A percentile compares a stretch with the other conserved stretches of the same genome.
Evolutionary conservation across 2,797 vertebrate genomes (phyloP).

Genomic region (Astyanax mexicanus): DNA sequence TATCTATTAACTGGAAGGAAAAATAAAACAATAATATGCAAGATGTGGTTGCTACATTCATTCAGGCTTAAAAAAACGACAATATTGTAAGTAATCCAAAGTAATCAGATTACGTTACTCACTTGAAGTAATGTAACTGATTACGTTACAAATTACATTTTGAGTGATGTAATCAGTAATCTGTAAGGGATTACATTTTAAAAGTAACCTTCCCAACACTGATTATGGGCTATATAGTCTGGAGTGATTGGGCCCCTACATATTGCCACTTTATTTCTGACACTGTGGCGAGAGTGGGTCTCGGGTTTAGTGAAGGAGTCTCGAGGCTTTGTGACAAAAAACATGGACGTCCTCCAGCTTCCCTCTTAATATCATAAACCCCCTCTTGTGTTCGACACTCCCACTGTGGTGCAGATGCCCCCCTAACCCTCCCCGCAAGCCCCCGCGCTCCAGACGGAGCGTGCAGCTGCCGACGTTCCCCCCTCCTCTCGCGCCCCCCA

Average conservation of each 20-base stretch:
- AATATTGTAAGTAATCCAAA: too few relatives aligned
- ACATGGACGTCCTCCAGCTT: conserved; percentile 43
- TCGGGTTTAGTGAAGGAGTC: background rate
- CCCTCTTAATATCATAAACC: conserved; percentile 31
- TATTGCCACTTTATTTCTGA: background rate
- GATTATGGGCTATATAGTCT: background rate
- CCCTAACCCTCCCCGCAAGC: too few relatives aligned
- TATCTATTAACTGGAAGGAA: too few relatives aligned
- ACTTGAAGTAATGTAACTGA: too few relatives aligned
- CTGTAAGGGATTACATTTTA: too few relatives aligned
- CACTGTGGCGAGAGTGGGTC: background rate
- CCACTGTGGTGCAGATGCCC: conserved; percentile 46
- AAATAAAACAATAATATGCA: too few relatives aligned
- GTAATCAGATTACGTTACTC: too few relatives aligned
- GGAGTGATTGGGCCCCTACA: background rate
- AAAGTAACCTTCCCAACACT: too few relatives aligned
- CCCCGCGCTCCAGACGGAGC: conserved; percentile 7
- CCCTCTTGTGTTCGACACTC: conserved; percentile 45
- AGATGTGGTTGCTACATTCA: too few relatives aligned
- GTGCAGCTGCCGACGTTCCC: conserved; percentile 1
- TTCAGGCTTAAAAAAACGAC: too few relatives aligned
- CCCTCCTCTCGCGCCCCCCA: background rate
- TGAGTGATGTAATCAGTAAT: too few relatives aligned
- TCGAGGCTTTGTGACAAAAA: conserved; percentile 45
- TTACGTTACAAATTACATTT: too few relatives aligned